A percentile compares a stretch with the other conserved stretches of the same genome.
These are phyloP conservation scores for Sanderia malayensis DNA, from an alignment of 30 jellyfish, hydroid and myxozoan genomes.

Conservation along the genomic window DNA sequence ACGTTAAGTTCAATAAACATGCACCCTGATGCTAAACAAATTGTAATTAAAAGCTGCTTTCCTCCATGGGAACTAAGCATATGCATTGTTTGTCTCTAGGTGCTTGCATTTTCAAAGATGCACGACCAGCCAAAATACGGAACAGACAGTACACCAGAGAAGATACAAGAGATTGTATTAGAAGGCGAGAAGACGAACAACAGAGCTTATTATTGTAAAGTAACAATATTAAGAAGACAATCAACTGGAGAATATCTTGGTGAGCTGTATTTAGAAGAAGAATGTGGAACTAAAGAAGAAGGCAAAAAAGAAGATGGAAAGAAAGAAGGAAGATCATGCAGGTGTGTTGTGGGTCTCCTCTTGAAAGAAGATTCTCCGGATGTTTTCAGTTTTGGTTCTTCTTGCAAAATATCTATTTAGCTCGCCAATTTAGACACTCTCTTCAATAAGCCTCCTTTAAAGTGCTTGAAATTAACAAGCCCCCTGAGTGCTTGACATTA, in stretches of 20 bases:
- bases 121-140: conserved; percentile 94
- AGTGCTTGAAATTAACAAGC: too few relatives aligned
- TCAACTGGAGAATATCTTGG: conserved; percentile 99
- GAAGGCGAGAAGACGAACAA: conserved; percentile 97
- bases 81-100: conserved; percentile 54
- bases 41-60: too few relatives aligned
- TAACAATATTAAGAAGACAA: conserved; percentile 83
- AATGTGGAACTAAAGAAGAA: conserved; percentile 53
- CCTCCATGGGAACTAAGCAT: too few relatives aligned
- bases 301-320: conserved; percentile 67
- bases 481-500: too few relatives aligned
- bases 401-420: too few relatives aligned
- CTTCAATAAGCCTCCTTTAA: too few relatives aligned
- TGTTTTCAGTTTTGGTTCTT: too few relatives aligned
- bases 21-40: too few relatives aligned
- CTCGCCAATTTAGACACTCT: too few relatives aligned
- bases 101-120: conserved; percentile 66
- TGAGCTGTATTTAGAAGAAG: conserved; percentile 93
- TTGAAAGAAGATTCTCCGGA: too few relatives aligned
- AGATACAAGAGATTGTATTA: conserved; percentile 85
- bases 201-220: conserved; percentile 96
- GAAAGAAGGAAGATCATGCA: conserved; percentile 95
- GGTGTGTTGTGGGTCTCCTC: conserved; percentile 26
- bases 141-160: conserved; percentile 98
- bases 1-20: too few relatives aligned